Conservation (phyloP, 2,113 vertebrate genomes). For the Lanius collurio region DNA sequence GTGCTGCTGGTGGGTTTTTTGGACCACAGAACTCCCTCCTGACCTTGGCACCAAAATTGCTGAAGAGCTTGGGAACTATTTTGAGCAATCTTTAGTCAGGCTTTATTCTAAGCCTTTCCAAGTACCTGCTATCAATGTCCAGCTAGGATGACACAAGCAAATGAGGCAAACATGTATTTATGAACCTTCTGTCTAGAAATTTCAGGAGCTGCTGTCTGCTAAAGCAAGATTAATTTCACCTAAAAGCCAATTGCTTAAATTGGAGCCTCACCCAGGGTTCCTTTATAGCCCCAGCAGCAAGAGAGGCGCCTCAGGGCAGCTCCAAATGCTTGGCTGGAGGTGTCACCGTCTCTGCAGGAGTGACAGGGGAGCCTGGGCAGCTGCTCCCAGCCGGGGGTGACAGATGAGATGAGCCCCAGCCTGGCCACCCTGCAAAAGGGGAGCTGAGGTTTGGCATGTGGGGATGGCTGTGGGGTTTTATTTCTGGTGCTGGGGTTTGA, state of each 20-base stretch:
- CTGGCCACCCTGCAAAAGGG: not conserved
- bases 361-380: slow-evolving; percentile 21
- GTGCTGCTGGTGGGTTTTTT: not conserved
- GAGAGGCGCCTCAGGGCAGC: slow-evolving; percentile 6
- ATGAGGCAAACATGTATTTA: not conserved
- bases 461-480: not conserved
- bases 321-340: not conserved
- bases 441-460: not conserved
- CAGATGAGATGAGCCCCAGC: not conserved
- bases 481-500: not conserved
- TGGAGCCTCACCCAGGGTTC: not conserved
- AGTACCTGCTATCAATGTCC: not conserved
- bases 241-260: not conserved
- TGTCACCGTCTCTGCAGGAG: slow-evolving; percentile 5
- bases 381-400: accelerated
- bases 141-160: not conserved
- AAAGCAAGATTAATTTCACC: not conserved
- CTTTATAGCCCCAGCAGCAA: not conserved
- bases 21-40: not conserved
- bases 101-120: not conserved
- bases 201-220: not conserved
- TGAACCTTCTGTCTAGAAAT: not conserved
- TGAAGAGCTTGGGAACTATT: not conserved
- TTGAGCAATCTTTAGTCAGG: not conserved
- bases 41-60: not conserved